Percentiles rank a stretch among this genome's conserved stretches.
These are phyloP conservation scores for Ciconia maguari DNA, from an alignment of 2,113 vertebrate genomes.

Conservation along the genomic window DNA sequence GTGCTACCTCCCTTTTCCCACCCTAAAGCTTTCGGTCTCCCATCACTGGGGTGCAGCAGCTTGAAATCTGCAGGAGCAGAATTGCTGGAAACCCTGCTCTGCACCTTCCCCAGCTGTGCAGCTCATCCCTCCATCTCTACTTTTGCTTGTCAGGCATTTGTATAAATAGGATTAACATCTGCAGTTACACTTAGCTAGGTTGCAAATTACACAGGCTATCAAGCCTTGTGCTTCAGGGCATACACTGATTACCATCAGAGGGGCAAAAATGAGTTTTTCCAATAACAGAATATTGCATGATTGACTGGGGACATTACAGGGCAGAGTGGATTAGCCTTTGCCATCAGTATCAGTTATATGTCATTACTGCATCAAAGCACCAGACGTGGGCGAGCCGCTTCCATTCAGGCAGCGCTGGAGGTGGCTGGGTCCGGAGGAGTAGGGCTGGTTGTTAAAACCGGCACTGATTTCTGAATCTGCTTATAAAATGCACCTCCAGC, in stretches of 20 bases:
- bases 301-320: slow-evolving; percentile 47
- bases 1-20: background rate
- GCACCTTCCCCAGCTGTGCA: background rate
- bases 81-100: background rate
- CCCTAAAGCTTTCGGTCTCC: background rate
- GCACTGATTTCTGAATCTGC: background rate
- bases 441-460: background rate
- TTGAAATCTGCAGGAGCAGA: background rate
- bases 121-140: background rate
- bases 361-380: slow-evolving; percentile 20
- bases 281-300: slow-evolving; percentile 47
- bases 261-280: slow-evolving; percentile 60
- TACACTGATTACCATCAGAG: slow-evolving; percentile 33
- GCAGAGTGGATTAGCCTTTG: slow-evolving; percentile 50
- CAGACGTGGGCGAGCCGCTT: background rate
- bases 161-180: slow-evolving; percentile 64
- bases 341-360: slow-evolving; percentile 44
- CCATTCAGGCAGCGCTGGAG: background rate
- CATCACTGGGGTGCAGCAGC: background rate
- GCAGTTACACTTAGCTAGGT: slow-evolving; percentile 50
- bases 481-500: background rate
- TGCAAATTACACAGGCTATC: slow-evolving; percentile 63
- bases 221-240: slow-evolving; percentile 33
- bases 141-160: slow-evolving; percentile 48
- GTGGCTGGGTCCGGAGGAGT: background rate